Evolutionary conservation across 1,140 invertebrate species (phyloP).

Genomic region (Drosophila lacteicornis): DNA sequence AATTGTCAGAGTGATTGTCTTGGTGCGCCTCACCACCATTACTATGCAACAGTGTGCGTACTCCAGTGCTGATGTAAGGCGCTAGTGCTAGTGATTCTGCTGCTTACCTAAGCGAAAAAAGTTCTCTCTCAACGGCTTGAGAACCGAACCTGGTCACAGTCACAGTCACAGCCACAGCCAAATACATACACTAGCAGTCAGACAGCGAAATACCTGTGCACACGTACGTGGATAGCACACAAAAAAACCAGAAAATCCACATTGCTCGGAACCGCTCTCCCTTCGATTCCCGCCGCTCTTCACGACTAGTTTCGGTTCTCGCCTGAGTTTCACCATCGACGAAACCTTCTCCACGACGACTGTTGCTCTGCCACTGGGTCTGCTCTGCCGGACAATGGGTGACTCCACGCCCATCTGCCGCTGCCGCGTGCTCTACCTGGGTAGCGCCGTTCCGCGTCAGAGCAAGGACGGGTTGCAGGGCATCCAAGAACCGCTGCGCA

Average conservation of each 20-base stretch:
- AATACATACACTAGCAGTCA: slow-evolving; percentile 19
- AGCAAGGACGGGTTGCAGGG: slow-evolving; percentile 99
- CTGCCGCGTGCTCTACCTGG: slow-evolving; percentile 98
- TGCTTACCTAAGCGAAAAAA: slow-evolving; percentile 78
- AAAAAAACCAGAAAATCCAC: slow-evolving; percentile 84
- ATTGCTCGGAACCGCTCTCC: slow-evolving; percentile 53
- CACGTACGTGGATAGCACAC: slow-evolving; percentile 65
- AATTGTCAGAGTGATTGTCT: slow-evolving; percentile 12
- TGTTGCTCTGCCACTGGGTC: slow-evolving; percentile 8
- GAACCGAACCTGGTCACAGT: slow-evolving; percentile 56
- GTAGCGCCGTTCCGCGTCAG: slow-evolving; percentile 98
- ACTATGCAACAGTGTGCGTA: slow-evolving; percentile 57
- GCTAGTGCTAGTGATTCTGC: slow-evolving; percentile 39
- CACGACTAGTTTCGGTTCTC: slow-evolving; percentile 28
- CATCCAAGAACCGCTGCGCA: slow-evolving; percentile 98
- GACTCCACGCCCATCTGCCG: slow-evolving; percentile 96
- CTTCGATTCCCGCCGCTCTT: neutral
- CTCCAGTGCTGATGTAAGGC: slow-evolving; percentile 37
- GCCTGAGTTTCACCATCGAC: slow-evolving; percentile 28
- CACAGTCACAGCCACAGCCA: slow-evolving; percentile 33
- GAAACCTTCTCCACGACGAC: slow-evolving; percentile 2
- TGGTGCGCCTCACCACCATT: slow-evolving; percentile 11
- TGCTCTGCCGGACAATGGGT: slow-evolving; percentile 53
- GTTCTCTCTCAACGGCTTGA: slow-evolving; percentile 69
- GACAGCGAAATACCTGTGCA: slow-evolving; percentile 24